Conservation (phyloP, 2,113 vertebrate genomes). For the Eulacestoma nigropectus region DNA sequence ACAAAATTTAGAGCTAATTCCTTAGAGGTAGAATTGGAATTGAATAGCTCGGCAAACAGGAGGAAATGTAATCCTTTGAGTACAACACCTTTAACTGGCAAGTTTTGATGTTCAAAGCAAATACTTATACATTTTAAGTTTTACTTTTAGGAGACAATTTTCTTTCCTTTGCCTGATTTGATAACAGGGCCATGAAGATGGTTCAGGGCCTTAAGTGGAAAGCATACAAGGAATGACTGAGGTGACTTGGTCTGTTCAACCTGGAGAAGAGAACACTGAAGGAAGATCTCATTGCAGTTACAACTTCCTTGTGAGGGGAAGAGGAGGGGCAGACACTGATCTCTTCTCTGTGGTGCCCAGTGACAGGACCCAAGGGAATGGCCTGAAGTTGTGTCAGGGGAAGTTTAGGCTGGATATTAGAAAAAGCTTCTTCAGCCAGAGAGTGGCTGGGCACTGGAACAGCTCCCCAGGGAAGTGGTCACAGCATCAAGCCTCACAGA, state of each 20-base stretch:
- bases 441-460: neutral
- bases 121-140: neutral
- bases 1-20: neutral
- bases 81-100: neutral
- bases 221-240: neutral
- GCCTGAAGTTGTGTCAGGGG: neutral
- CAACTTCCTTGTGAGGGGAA: neutral
- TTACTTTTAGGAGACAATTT: neutral
- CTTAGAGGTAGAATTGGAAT: neutral
- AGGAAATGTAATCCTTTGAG: neutral
- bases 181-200: neutral
- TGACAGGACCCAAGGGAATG: fast-evolving
- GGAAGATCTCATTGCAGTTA: neutral
- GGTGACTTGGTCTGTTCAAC: neutral
- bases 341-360: neutral
- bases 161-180: neutral
- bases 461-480: neutral
- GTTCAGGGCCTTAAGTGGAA: neutral
- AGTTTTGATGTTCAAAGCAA: neutral
- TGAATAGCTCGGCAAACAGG: neutral
- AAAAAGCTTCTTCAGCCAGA: neutral
- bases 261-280: neutral
- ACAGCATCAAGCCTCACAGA: neutral
- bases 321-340: neutral
- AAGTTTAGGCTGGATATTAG: neutral